phyloP scores from a whole-genome alignment of 2,113 vertebrate species.

The Chrysemys picta region DNA sequence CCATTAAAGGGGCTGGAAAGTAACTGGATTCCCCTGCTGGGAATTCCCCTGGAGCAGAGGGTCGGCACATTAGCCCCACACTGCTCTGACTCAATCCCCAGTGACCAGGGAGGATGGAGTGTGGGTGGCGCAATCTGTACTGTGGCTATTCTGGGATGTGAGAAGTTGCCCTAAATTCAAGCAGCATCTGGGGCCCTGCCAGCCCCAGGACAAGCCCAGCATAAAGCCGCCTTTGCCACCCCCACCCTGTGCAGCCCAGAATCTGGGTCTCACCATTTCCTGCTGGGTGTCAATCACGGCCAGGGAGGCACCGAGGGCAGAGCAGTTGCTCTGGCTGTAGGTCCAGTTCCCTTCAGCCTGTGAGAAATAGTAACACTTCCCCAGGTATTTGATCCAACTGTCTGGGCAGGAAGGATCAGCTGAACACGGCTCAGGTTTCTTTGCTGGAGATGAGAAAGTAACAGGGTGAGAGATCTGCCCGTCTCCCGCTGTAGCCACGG shows the following conservation, averaged over 20 bases:
- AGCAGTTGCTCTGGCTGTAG: too few relatives aligned
- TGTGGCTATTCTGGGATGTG: background rate
- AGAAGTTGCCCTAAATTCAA: background rate
- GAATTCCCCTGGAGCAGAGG: background rate
- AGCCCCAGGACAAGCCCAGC: background rate
- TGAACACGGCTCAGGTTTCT: background rate
- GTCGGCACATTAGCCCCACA: background rate
- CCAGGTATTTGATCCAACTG: background rate
- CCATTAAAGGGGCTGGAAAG: background rate
- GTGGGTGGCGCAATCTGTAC: fast-evolving
- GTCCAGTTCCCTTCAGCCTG: too few relatives aligned
- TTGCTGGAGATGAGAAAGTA: too few relatives aligned
- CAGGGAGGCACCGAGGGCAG: too few relatives aligned
- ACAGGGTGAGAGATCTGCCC: too few relatives aligned
- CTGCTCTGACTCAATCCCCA: background rate
- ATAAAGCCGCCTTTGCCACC: background rate
- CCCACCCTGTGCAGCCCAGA: background rate
- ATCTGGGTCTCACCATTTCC: background rate
- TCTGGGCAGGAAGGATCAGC: background rate
- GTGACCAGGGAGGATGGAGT: background rate
- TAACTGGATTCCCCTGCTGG: background rate
- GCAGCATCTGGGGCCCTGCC: background rate
- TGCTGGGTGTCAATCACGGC: background rate
- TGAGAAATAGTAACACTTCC: background rate
- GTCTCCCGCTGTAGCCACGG: too few relatives aligned